Conservation (phyloP, 2,888 invertebrate species). For the Ectobius pallidus region DNA sequence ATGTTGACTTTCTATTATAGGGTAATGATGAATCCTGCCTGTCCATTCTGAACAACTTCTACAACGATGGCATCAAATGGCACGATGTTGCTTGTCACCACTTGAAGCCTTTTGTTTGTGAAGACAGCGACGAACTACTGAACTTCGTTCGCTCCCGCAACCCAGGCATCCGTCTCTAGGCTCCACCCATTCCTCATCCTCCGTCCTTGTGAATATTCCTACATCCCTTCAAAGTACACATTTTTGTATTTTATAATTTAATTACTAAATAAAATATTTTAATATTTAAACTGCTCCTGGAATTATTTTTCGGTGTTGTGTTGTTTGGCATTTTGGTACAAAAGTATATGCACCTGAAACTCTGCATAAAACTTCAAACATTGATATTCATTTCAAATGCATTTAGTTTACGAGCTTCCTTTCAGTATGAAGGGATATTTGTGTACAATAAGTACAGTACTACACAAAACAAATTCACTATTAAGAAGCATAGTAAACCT, state of each 20-base stretch:
- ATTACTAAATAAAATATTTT: constrained; percentile 39
- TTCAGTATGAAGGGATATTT: too few relatives aligned
- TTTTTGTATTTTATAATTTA: constrained; percentile 42
- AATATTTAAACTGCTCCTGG: constrained; percentile 39
- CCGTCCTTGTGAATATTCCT: constrained; percentile 41
- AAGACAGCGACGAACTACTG: constrained; percentile 87
- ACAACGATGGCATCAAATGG: constrained; percentile 87
- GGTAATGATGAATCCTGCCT: constrained; percentile 91
- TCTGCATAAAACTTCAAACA: too few relatives aligned
- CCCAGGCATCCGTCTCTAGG: constrained; percentile 80
- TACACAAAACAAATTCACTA: too few relatives aligned
- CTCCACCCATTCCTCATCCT: constrained; percentile 23
- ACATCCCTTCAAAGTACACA: background rate
- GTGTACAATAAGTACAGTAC: too few relatives aligned
- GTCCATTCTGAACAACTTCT: constrained; percentile 89
- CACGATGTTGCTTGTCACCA: constrained; percentile 88
- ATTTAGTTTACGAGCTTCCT: too few relatives aligned
- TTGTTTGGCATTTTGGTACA: too few relatives aligned
- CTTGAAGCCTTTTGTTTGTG: constrained; percentile 86
- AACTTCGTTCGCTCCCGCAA: constrained; percentile 91
- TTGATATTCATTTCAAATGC: too few relatives aligned
- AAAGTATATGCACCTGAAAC: too few relatives aligned
- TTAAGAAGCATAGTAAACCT: too few relatives aligned
- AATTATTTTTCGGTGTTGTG: too few relatives aligned
- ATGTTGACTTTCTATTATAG: constrained; percentile 59